Conservation (phyloP, 2,113 vertebrate genomes). For the Limanda limanda region DNA sequence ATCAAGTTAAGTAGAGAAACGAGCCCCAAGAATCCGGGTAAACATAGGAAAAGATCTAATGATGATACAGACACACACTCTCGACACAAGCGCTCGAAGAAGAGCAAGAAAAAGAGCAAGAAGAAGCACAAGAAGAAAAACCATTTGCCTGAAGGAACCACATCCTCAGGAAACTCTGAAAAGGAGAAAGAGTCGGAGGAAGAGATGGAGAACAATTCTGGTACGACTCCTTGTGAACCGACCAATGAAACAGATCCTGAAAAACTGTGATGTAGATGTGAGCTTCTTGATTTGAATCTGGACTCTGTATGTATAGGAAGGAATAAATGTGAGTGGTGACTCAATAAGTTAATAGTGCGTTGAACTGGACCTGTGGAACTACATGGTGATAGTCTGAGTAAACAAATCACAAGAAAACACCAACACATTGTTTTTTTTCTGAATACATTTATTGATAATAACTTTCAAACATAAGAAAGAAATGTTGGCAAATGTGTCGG, state of each 20-base stretch:
- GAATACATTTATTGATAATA: slow-evolving; percentile 73
- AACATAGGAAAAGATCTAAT: slow-evolving; percentile 2
- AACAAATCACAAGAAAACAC: slow-evolving; percentile 20
- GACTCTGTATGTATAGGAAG: background rate
- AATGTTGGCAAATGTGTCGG: slow-evolving; percentile 56
- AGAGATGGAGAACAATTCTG: slow-evolving; percentile 10
- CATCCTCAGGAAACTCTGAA: slow-evolving; percentile 73
- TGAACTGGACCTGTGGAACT: background rate
- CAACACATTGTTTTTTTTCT: background rate
- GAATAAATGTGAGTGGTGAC: no score
- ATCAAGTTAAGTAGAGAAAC: slow-evolving; percentile 24
- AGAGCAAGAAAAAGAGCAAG: slow-evolving; percentile 82
- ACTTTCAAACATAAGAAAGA: slow-evolving; percentile 60
- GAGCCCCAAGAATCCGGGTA: slow-evolving; percentile 47
- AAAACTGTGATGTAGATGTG: slow-evolving; percentile 1
- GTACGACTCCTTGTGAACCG: slow-evolving; percentile 16
- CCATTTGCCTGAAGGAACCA: slow-evolving; percentile 22
- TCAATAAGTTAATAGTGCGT: background rate
- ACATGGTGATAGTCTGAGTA: background rate
- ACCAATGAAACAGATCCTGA: background rate
- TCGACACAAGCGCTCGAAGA: slow-evolving; percentile 80
- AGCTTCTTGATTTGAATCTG: background rate
- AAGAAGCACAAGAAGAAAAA: slow-evolving; percentile 82
- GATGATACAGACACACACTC: slow-evolving; percentile 27
- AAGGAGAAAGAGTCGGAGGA: slow-evolving; percentile 48